Evolutionary conservation across 92 coral and sea anemone species (phyloP).

Genomic region (Paragorgia papillata): DNA sequence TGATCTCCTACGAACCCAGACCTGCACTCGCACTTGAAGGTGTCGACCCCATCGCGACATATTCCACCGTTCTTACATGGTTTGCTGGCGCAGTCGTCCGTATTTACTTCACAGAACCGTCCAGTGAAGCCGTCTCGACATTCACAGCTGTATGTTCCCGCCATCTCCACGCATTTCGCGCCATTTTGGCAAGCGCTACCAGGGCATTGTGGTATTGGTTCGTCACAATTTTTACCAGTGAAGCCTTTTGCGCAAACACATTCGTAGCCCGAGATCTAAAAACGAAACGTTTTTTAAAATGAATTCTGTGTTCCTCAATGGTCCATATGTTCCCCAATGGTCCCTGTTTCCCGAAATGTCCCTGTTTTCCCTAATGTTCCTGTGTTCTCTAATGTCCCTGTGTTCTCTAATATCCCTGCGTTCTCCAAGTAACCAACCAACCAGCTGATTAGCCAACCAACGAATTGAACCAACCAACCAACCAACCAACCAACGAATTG

Average conservation of each 20-base stretch:
- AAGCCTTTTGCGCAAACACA: slow-evolving; percentile 89
- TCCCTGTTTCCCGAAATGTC: too few relatives aligned
- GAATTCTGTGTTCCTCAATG: not conserved
- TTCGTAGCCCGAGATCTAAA: slow-evolving; percentile 79
- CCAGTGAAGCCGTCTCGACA: slow-evolving; percentile 80
- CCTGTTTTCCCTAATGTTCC: too few relatives aligned
- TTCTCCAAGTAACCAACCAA: too few relatives aligned
- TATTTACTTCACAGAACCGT: slow-evolving; percentile 74
- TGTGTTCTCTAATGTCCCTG: too few relatives aligned
- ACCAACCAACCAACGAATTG: too few relatives aligned
- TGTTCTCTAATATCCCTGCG: not conserved
- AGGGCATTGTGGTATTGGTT: slow-evolving; percentile 68
- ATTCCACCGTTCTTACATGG: slow-evolving; percentile 76
- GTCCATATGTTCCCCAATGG: too few relatives aligned
- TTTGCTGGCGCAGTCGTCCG: slow-evolving; percentile 69
- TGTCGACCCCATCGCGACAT: slow-evolving; percentile 66
- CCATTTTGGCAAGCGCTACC: slow-evolving; percentile 76
- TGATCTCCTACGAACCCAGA: slow-evolving; percentile 78
- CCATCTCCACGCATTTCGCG: slow-evolving; percentile 70
- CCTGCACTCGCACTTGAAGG: slow-evolving; percentile 73
- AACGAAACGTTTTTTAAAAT: not conserved
- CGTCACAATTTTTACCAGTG: slow-evolving; percentile 82
- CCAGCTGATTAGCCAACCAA: too few relatives aligned
- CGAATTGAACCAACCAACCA: too few relatives aligned
- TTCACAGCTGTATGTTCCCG: slow-evolving; percentile 69